Base-by-base conservation (phyloP, 2,113 vertebrate species). In the pig (Sus scrofa) region DNA sequence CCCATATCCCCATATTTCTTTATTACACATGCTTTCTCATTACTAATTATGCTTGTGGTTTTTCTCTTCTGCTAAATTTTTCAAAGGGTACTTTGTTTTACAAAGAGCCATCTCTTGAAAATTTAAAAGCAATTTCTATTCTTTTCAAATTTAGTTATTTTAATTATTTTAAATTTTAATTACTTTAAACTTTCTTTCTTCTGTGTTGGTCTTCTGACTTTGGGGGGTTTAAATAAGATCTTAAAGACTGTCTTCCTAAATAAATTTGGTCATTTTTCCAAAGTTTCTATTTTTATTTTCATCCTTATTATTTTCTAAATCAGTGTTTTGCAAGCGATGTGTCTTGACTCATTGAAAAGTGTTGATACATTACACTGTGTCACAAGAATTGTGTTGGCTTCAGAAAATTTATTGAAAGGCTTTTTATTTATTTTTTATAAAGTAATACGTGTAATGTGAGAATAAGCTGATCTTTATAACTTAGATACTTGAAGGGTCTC, bases 181-280 rank as follows among this genome's bases (percentile, higher is more conserved):
- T 60, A 78, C 7, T 65, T 4, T 19, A 54, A 5, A 10, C 86
- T 93, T 71, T 82, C 19, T 83, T 60, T 15, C 30, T 93, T 89
- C 22, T 83, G 6, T 92, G 52, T 77, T 70, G 8, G 26, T 92
- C 32, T 86, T 56, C 39, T 89, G 39, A 81, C 7, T 37, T 73
- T 90, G 52, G 52, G 14, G 7, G 26, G 13, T 92, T 92, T 89
- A 82, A 89, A 89, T 85, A 94, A 90, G 91, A 88, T 24, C 3
- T 71, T 68, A 27, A 74, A 89, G 22, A 65, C 1, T 68, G 39
- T 13, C 6, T 79, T 78, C 39, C 30, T 90, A 37, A 85, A 77
- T 44, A 81, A 81, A 82, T 83, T 78, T 87, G n/a, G 34, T 68
- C 70, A 78, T 6, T 81, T 91, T 37, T 1, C 6, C 62, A 32